A percentile compares a stretch with the other conserved stretches of the same genome.
phyloP scores from a whole-genome alignment of 2,888 invertebrate species.

The Tetragnatha montana region DNA sequence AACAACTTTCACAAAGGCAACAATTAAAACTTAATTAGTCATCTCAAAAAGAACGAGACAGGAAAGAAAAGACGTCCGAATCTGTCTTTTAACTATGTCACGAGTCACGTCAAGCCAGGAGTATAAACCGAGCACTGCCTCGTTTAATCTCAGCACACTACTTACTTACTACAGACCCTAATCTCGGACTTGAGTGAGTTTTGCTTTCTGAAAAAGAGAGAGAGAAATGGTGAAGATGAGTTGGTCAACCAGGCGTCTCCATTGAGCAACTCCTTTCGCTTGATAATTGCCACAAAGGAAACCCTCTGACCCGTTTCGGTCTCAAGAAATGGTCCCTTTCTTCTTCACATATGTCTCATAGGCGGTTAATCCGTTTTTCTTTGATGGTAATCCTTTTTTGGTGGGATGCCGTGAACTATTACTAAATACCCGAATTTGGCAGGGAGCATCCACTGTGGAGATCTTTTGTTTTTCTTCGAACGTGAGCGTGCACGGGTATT shows the following conservation, averaged over 20 bases:
- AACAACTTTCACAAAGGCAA: conserved; percentile 33
- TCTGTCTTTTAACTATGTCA: conserved; percentile 39
- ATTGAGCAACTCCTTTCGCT: conserved; percentile 46
- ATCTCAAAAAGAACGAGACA: conserved; percentile 12
- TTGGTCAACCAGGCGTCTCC: conserved; percentile 35
- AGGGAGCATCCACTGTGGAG: not conserved
- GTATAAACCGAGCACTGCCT: conserved; percentile 12
- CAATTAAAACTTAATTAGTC: conserved; percentile 23
- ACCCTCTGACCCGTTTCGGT: conserved; percentile 57
- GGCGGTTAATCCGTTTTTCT: conserved; percentile 41
- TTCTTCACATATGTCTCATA: conserved; percentile 25
- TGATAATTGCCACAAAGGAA: conserved; percentile 46
- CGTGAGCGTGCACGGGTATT: not conserved
- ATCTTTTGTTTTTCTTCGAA: not conserved
- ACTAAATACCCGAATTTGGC: not conserved
- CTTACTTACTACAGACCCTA: conserved; percentile 41
- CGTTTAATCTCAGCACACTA: conserved; percentile 30
- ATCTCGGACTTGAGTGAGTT: conserved; percentile 36
- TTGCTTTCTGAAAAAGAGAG: conserved; percentile 1
- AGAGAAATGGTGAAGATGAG: conserved; percentile 18
- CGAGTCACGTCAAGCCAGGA: conserved; percentile 28
- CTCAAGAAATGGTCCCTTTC: conserved; percentile 46
- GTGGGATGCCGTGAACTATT: not conserved
- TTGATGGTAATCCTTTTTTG: conserved; percentile 34
- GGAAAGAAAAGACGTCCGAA: conserved; percentile 1